Evolutionary conservation across 2,113 vertebrate genomes (phyloP).

Genomic region (Clinocottus analis): DNA sequence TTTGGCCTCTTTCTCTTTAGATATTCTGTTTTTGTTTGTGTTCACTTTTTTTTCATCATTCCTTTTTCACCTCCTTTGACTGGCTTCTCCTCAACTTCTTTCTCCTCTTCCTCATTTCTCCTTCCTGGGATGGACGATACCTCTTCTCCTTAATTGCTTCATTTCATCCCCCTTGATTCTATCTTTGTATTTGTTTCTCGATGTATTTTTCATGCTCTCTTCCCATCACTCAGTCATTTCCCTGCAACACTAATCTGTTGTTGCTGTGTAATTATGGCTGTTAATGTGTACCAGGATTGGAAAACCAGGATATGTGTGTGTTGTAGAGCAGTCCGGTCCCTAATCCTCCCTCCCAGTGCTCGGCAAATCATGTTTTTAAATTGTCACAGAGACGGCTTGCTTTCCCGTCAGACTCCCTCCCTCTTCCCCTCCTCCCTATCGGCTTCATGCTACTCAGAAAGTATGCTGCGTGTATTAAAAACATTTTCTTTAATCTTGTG

Average conservation of each 20-base stretch:
- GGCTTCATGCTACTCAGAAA: conserved; percentile 48
- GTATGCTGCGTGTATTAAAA: conserved; percentile 51
- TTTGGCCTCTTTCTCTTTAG: conserved; percentile 12
- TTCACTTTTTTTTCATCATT: conserved; percentile 9
- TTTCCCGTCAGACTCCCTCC: conserved; percentile 19
- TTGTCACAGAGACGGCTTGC: conserved; percentile 52
- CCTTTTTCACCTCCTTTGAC: neutral
- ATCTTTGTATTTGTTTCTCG: conserved; percentile 13
- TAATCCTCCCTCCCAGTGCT: conserved; percentile 61
- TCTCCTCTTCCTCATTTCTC: conserved; percentile 1
- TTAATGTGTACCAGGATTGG: conserved; percentile 79
- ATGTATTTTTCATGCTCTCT: conserved; percentile 13
- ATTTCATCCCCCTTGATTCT: conserved; percentile 8
- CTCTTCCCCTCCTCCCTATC: conserved; percentile 18
- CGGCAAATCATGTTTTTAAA: conserved; percentile 61
- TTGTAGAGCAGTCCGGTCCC: conserved; percentile 48
- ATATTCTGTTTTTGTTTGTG: conserved; percentile 2
- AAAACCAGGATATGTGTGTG: conserved; percentile 47
- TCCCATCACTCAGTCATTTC: conserved; percentile 40
- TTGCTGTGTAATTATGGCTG: conserved; percentile 73
- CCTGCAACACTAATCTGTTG: conserved; percentile 74
- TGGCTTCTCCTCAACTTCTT: neutral
- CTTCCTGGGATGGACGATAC: neutral
- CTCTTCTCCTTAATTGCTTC: conserved; percentile 29
- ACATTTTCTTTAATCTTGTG: conserved; percentile 41